Evolutionary conservation across 2,888 invertebrate species (phyloP).

Genomic region (Ichneumon xanthorius): DNA sequence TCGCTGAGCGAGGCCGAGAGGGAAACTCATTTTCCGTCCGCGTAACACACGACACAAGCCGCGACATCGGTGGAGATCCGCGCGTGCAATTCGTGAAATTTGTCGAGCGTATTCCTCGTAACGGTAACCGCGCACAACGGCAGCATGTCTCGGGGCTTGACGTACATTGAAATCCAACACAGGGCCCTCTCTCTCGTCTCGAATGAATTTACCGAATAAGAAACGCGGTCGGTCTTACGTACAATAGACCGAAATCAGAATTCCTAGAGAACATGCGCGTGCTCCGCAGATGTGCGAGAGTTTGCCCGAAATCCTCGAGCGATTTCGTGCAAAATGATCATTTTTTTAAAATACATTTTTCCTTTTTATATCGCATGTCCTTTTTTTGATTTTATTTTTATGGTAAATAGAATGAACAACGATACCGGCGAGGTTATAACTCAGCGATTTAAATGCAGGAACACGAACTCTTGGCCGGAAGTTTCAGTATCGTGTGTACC

Average conservation of each 20-base stretch:
- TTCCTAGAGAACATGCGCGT: background rate
- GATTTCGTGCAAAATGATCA: background rate
- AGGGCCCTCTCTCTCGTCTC: background rate
- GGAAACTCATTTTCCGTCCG: conserved; percentile 24
- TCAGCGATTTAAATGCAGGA: conserved; percentile 13
- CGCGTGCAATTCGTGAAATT: conserved; percentile 35
- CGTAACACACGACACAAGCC: conserved; percentile 12
- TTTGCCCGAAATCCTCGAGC: background rate
- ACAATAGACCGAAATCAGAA: background rate
- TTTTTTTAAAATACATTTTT: background rate
- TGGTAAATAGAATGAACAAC: conserved; percentile 2
- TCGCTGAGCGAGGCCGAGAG: background rate
- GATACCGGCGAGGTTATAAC: background rate
- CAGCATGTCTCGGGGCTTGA: background rate
- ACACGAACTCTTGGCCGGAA: conserved; percentile 7
- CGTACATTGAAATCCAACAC: conserved; percentile 17
- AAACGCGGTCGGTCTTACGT: background rate
- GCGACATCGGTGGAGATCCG: background rate
- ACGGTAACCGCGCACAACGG: background rate
- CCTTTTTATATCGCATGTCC: too few species aligned
- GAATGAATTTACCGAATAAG: conserved; percentile 22
- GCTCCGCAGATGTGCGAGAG: background rate
- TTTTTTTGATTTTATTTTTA: background rate
- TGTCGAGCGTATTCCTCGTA: conserved; percentile 25
- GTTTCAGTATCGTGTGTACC: background rate